These are phyloP conservation scores for Solenopsis invicta DNA, from an alignment of 1,140 invertebrate species.

Conservation along the genomic window DNA sequence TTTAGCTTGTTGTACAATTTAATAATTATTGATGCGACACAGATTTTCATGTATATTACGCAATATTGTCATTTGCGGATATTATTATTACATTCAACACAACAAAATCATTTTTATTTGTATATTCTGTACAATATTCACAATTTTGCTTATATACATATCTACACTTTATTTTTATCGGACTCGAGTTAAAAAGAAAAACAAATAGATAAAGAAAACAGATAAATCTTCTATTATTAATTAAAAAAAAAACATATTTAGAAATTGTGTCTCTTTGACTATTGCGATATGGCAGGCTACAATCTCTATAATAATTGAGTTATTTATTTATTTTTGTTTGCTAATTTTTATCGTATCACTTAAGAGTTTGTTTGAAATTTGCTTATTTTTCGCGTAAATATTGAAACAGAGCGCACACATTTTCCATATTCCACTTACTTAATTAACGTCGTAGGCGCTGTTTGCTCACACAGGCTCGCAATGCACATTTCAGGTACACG, in stretches of 20 bases:
- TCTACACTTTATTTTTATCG: background rate
- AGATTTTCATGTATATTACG: background rate
- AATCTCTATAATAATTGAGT: background rate
- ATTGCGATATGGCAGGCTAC: background rate
- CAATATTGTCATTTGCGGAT: background rate
- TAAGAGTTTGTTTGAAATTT: conserved; percentile 7
- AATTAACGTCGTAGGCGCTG: conserved; percentile 22
- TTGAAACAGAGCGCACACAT: background rate
- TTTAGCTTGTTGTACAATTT: conserved; percentile 49
- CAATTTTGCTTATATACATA: background rate
- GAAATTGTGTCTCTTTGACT: background rate
- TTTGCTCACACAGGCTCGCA: conserved; percentile 10
- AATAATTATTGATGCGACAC: conserved; percentile 34
- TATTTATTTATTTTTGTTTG: conserved; percentile 18
- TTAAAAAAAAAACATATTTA: background rate
- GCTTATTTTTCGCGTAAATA: background rate
- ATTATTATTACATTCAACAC: background rate
- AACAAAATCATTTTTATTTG: background rate
- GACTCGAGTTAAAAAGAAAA: background rate
- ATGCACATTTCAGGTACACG: conserved; percentile 5
- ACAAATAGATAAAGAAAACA: background rate
- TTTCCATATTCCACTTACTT: conserved; percentile 17
- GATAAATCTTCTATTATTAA: background rate
- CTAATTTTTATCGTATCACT: background rate
- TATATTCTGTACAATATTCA: background rate